Conservation (phyloP, 2,797 vertebrate genomes). For the Micrastur ruficollis region DNA sequence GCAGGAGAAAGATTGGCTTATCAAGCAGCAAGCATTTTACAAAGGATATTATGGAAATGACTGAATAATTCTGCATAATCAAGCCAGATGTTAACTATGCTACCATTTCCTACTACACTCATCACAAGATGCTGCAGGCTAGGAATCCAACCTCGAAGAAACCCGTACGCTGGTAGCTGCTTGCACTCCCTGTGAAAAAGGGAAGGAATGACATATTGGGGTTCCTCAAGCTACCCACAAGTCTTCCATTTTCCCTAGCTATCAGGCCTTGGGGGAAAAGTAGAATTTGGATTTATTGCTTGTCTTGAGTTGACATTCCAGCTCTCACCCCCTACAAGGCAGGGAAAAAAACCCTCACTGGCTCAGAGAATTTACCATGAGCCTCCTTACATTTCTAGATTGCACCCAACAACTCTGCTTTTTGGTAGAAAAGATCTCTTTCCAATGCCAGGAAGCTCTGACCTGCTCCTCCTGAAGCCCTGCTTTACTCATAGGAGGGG, state of each 20-base stretch:
- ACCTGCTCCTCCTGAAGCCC: neutral
- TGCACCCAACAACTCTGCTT: neutral
- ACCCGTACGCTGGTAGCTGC: neutral
- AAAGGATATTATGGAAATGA: constrained; percentile 51
- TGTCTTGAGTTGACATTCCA: neutral
- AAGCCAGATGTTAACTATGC: constrained; percentile 38
- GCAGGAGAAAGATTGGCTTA: neutral
- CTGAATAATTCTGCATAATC: constrained; percentile 60
- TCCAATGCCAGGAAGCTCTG: neutral
- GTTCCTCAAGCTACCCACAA: neutral
- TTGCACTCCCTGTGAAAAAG: neutral
- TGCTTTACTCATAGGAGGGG: neutral
- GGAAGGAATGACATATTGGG: neutral
- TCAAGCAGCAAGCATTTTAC: constrained; percentile 37
- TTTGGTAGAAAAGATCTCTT: neutral
- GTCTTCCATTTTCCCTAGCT: neutral
- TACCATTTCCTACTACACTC: constrained; percentile 6
- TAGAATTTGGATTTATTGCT: neutral
- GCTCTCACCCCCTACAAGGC: neutral
- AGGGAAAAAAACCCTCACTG: neutral
- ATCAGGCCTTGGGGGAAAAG: neutral
- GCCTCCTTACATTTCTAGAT: neutral
- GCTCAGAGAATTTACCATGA: neutral
- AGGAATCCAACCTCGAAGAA: neutral
- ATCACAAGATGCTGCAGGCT: constrained; percentile 23